These are phyloP conservation scores for Leiothrix lutea DNA, from an alignment of 2,113 vertebrate species.

Conservation along the genomic window DNA sequence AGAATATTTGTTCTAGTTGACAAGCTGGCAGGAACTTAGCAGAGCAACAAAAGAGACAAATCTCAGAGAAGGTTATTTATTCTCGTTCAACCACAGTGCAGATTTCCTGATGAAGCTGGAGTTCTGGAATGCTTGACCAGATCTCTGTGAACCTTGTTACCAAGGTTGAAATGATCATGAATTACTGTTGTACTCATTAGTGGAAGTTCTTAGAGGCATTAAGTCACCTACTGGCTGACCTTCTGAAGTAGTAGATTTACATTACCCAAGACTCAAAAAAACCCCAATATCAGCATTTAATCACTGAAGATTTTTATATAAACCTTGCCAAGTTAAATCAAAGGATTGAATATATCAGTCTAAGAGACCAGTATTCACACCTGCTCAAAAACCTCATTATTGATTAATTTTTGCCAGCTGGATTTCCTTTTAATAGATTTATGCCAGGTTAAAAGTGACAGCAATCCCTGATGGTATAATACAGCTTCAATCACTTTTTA, in stretches of 20 bases:
- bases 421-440: not conserved
- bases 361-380: not conserved
- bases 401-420: not conserved
- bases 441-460: not conserved
- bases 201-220: conserved; percentile 15
- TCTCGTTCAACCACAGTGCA: not conserved
- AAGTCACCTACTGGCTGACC: conserved; percentile 48
- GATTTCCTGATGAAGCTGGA: conserved; percentile 2
- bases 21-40: not conserved
- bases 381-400: not conserved
- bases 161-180: conserved; percentile 1
- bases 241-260: conserved; percentile 1
- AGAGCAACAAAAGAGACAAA: not conserved
- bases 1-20: not conserved
- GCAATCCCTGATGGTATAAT: not conserved
- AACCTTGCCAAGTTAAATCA: not conserved
- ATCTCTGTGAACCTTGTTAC: conserved; percentile 43
- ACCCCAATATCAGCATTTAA: conserved; percentile 1
- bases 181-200: conserved; percentile 38
- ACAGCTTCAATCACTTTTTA: not conserved
- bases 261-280: conserved; percentile 3
- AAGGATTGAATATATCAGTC: not conserved
- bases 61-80: conserved; percentile 5
- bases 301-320: not conserved
- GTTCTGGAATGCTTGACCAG: conserved; percentile 37